Conservation (phyloP, 1,140 invertebrate species). For the Amyelois transitella region DNA sequence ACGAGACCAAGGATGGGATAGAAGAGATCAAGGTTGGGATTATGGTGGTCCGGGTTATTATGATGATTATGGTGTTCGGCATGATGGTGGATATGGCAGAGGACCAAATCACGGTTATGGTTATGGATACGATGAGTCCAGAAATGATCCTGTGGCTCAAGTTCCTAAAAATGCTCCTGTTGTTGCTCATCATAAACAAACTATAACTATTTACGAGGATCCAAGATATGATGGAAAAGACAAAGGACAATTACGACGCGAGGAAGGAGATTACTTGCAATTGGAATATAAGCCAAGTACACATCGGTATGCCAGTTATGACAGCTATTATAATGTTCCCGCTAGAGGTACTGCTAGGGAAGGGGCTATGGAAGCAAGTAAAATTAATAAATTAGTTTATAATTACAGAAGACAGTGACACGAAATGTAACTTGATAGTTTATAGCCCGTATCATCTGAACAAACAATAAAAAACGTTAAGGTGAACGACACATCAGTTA, state of each 20-base stretch:
- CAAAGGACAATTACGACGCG: constrained; percentile 46
- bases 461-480: too few relatives aligned
- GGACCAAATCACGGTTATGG: constrained; percentile 63
- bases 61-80: constrained; percentile 44
- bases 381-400: constrained; percentile 71
- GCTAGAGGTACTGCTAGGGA: constrained; percentile 25
- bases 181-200: constrained; percentile 61
- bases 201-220: constrained; percentile 76
- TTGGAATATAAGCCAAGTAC: constrained; percentile 63
- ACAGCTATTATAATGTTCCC: constrained; percentile 55
- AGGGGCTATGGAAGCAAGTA: constrained; percentile 53
- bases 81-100: constrained; percentile 53
- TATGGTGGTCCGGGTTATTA: constrained; percentile 53
- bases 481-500: too few relatives aligned
- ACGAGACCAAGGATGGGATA: constrained; percentile 39
- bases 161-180: constrained; percentile 54
- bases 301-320: constrained; percentile 64
- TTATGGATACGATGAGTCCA: constrained; percentile 64
- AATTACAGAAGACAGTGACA: constrained; percentile 58
- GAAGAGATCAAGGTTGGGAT: constrained; percentile 43
- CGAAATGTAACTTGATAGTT: constrained; percentile 3
- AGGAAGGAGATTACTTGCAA: constrained; percentile 62
- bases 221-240: constrained; percentile 68
- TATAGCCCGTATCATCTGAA: too few relatives aligned
- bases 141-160: constrained; percentile 42